Percentiles rank a stretch among this genome's conserved stretches.
phyloP scores from a whole-genome alignment of 2,113 vertebrate species.

The Myotis yumanensis region DNA sequence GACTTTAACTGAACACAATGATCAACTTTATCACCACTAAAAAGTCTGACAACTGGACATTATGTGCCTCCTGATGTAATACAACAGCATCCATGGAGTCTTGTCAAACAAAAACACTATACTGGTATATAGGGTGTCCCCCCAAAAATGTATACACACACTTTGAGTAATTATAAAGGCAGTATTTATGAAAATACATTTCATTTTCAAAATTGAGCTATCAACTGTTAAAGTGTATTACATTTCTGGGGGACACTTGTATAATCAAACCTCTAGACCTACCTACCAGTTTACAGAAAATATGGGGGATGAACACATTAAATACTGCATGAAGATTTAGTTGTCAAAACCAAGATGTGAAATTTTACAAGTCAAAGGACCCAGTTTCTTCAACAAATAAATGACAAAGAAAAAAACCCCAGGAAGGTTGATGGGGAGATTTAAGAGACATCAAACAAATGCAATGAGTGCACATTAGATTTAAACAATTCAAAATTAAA shows the following conservation, averaged over 20 bases:
- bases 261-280: neutral
- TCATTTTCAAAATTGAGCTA: no score
- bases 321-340: neutral
- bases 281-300: neutral
- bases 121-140: no score
- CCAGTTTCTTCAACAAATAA: neutral
- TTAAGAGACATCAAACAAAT: neutral
- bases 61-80: neutral
- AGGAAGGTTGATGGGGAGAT: neutral
- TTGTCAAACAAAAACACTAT: neutral
- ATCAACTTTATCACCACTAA: neutral
- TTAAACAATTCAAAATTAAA: neutral
- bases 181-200: no score
- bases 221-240: no score
- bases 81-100: neutral
- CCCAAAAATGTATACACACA: no score
- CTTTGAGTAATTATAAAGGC: no score
- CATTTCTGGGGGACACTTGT: no score
- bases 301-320: neutral
- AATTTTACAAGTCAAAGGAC: neutral
- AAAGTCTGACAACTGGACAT: neutral
- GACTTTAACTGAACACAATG: neutral
- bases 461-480: neutral
- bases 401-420: neutral
- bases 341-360: neutral